Base-by-base conservation (phyloP, 2,113 vertebrate species). In the Ptychochromis oligacanthus region DNA sequence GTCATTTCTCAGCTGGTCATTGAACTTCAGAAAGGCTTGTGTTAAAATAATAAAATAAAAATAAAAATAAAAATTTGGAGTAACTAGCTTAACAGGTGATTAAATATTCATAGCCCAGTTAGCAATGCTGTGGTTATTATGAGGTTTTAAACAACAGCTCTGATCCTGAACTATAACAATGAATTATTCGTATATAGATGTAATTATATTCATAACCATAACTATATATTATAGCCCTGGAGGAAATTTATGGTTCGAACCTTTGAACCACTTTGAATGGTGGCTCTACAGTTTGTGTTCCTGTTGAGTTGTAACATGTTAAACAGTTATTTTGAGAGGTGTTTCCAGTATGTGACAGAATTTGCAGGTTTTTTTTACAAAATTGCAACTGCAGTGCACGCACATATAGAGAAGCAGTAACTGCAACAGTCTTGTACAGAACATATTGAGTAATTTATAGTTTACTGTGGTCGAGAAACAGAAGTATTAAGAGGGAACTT, bases 361-460 rank as follows among this genome's bases (percentile, higher is more conserved):
- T 72, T 5, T 58, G 11, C 11, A 26, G 24, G 15, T 76, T 75
- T 79, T 75, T 79, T 85, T 87, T 56, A 70, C 75, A 90, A 77
- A 84, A 82, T 56, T 85, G 64, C 58, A 79, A 65, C 57, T 88
- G 40, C 40, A 26, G 11, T 36, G 17, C 40, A 26, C 26, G 55
- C 14, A 36, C 28, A 38, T 91, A 91, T 83, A 9, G 87, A 90
- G 79, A 93, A 91, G 87, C 56, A 75, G 84, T 26, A 78, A 61
- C 77, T 86, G 82, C 64, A 80, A 78, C 40, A 52, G 31, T 67
- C 6, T 83, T 52, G 43, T 28, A 55, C n/a, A 85, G 67, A 60
- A 86, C 58, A 84, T 62, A 75, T 90, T 92, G 78, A 10, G 90
- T 31, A 77, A 92, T 86, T 89, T 82, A 84, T 55, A 65, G 62